Evolutionary conservation across 2,113 vertebrate species (phyloP).

Genomic region (Sinocyclocheilus maitianheensis): DNA sequence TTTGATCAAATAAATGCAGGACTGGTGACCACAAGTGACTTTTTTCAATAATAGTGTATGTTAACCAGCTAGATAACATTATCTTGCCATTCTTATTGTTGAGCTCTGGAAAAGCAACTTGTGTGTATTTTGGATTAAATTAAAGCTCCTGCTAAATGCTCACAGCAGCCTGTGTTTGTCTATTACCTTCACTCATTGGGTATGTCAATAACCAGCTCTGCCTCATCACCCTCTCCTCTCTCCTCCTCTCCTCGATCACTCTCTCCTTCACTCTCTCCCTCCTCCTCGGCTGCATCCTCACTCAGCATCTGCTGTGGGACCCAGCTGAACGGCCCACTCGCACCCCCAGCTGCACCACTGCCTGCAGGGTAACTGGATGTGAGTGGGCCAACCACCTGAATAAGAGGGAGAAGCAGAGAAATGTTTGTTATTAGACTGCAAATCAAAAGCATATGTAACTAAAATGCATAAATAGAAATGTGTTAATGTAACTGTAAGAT

Average conservation of each 20-base stretch:
- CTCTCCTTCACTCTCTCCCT: slow-evolving; percentile 77
- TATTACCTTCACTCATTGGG: slow-evolving; percentile 75
- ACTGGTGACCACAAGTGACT: background rate
- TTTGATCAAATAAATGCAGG: background rate
- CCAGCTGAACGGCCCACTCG: slow-evolving; percentile 77
- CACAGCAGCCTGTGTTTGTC: background rate
- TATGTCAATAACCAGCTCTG: slow-evolving; percentile 80
- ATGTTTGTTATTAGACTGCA: background rate
- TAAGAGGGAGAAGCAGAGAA: background rate
- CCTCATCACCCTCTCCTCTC: slow-evolving; percentile 78
- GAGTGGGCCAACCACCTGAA: slow-evolving; percentile 72
- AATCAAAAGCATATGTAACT: background rate
- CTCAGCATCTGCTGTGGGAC: slow-evolving; percentile 82
- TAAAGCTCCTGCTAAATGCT: background rate
- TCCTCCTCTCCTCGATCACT: slow-evolving; percentile 79
- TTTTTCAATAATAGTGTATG: background rate
- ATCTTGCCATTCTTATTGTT: background rate
- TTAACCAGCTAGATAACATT: background rate
- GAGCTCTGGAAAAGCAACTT: background rate
- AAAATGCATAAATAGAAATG: background rate
- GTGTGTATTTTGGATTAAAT: background rate
- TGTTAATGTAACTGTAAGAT: background rate
- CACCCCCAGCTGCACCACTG: slow-evolving; percentile 59
- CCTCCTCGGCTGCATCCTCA: slow-evolving; percentile 77
- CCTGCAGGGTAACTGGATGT: slow-evolving; percentile 73